These are phyloP conservation scores for Phalera bucephala DNA, from an alignment of 2,888 invertebrate genomes.

Conservation along the genomic window DNA sequence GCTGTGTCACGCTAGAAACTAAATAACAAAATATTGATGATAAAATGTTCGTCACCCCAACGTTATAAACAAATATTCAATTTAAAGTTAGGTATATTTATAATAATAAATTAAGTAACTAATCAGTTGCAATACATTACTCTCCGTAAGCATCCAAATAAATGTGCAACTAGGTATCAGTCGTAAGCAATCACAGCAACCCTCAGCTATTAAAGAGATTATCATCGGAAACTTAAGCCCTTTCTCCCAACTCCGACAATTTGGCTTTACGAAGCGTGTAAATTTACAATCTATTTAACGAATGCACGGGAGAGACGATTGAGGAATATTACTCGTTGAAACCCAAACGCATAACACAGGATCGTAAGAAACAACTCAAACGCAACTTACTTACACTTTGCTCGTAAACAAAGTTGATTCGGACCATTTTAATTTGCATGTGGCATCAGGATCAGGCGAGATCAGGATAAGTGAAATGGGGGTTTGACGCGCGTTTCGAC, in stretches of 20 bases:
- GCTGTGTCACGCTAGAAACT: no score
- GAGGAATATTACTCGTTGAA: background rate
- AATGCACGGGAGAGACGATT: slow-evolving; percentile 31
- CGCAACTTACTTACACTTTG: background rate
- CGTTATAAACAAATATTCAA: no score
- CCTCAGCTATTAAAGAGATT: slow-evolving; percentile 45
- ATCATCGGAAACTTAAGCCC: slow-evolving; percentile 45
- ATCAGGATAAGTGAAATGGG: slow-evolving; percentile 65
- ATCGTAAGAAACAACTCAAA: slow-evolving; percentile 21
- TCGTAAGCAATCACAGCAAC: slow-evolving; percentile 25
- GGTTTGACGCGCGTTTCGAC: slow-evolving; percentile 70
- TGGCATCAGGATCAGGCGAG: slow-evolving; percentile 40
- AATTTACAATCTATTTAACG: slow-evolving; percentile 52
- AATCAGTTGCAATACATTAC: no score
- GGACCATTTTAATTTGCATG: slow-evolving; percentile 38
- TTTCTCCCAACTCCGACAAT: slow-evolving; percentile 50
- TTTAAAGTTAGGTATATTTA: no score
- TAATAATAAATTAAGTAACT: no score
- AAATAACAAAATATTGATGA: no score
- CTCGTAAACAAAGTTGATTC: slow-evolving; percentile 3
- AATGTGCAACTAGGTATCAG: background rate
- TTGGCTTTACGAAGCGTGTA: slow-evolving; percentile 38
- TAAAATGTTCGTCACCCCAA: no score
- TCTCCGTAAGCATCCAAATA: background rate
- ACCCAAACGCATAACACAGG: background rate